phyloP scores from a whole-genome alignment of 2,797 vertebrate species.

The Smutsia temminckii region DNA sequence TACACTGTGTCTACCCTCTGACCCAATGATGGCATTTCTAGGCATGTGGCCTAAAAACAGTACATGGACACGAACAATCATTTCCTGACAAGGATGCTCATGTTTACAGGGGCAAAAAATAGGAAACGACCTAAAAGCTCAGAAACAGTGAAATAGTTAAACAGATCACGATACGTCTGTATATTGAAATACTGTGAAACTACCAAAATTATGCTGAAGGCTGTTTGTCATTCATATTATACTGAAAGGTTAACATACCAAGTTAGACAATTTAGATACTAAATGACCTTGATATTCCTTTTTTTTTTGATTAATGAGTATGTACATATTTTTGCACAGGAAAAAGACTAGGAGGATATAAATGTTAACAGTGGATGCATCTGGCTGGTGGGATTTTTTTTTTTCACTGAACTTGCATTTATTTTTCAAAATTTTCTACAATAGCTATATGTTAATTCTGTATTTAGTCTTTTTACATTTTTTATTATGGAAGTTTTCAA shows the following conservation, averaged over 20 bases:
- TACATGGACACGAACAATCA: background rate
- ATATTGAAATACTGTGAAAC: background rate
- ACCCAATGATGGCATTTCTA: background rate
- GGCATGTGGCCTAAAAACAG: background rate
- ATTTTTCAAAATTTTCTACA: background rate
- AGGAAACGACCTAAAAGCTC: background rate
- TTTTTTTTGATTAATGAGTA: background rate
- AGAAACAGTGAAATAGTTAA: background rate
- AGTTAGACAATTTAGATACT: background rate
- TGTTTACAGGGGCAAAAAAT: background rate
- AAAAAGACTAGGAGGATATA: background rate
- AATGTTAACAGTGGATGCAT: background rate
- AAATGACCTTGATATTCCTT: background rate
- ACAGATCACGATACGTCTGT: background rate
- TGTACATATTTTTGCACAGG: background rate
- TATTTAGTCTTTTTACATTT: background rate
- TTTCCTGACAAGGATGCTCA: background rate
- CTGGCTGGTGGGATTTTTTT: background rate
- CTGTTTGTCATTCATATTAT: background rate
- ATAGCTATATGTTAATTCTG: background rate
- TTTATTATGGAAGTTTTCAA: background rate
- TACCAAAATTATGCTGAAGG: background rate
- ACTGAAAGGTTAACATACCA: background rate
- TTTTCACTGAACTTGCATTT: background rate
- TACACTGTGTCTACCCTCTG: background rate